Conservation (phyloP, 2,113 vertebrate species). For the Mastomys coucha region DNA sequence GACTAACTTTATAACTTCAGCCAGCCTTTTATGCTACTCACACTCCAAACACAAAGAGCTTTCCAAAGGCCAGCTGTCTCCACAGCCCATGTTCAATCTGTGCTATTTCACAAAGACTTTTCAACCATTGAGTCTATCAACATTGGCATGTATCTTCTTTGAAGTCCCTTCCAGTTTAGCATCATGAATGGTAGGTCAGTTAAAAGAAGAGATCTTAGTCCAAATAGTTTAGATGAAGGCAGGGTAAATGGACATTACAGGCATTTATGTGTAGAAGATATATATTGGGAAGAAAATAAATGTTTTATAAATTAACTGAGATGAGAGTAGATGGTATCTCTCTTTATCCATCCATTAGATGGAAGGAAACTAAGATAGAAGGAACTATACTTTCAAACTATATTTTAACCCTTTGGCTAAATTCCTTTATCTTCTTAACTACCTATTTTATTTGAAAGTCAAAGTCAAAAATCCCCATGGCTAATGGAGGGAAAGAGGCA, state of each 20-base stretch:
- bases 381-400: conserved; percentile 41
- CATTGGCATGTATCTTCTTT: neutral
- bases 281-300: neutral
- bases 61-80: neutral
- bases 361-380: neutral
- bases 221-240: neutral
- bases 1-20: neutral
- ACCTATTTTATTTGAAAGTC: conserved; percentile 41
- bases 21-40: neutral
- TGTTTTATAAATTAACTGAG: neutral
- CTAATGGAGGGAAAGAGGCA: conserved; percentile 9
- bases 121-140: neutral
- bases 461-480: conserved; percentile 19
- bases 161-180: neutral
- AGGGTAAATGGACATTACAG: neutral
- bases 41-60: neutral
- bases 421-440: conserved; percentile 1
- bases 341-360: neutral
- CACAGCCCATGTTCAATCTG: neutral
- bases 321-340: neutral
- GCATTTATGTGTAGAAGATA: neutral
- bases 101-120: conserved; percentile 16
- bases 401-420: conserved; percentile 1
- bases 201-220: neutral
- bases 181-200: neutral